Percentiles rank a stretch among this genome's conserved stretches.
phyloP scores from a whole-genome alignment of 2,888 invertebrate genomes.

The Automeris io region DNA sequence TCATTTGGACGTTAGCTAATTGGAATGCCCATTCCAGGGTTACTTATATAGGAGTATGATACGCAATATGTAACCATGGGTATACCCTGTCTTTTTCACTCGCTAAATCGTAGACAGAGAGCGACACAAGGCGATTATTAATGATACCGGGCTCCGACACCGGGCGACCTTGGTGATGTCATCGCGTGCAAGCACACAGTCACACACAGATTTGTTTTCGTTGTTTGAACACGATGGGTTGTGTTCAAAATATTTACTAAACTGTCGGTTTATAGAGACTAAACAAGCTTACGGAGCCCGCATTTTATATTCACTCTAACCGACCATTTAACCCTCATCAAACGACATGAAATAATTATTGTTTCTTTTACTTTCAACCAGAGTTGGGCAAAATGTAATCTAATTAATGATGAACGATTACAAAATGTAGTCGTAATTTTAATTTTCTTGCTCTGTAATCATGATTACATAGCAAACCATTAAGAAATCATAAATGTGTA shows the following conservation, averaged over 20 bases:
- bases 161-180: conserved; percentile 67
- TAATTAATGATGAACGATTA: no score
- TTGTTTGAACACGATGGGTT: conserved; percentile 12
- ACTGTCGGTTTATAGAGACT: background rate
- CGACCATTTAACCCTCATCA: background rate
- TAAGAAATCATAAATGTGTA: no score
- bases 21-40: background rate
- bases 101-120: conserved; percentile 5
- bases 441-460: no score
- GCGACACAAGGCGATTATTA: conserved; percentile 4
- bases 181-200: conserved; percentile 38
- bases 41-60: background rate
- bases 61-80: conserved; percentile 3
- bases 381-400: no score
- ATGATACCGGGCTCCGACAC: conserved; percentile 23
- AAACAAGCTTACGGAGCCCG: background rate
- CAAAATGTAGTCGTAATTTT: no score
- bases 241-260: conserved; percentile 16
- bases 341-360: no score
- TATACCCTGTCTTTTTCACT: background rate
- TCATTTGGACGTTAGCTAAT: background rate
- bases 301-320: conserved; percentile 1
- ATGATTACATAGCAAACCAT: no score
- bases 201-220: conserved; percentile 41
- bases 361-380: no score